phyloP scores from a whole-genome alignment of 2,113 vertebrate genomes.

The Nycticryphes semicollaris region DNA sequence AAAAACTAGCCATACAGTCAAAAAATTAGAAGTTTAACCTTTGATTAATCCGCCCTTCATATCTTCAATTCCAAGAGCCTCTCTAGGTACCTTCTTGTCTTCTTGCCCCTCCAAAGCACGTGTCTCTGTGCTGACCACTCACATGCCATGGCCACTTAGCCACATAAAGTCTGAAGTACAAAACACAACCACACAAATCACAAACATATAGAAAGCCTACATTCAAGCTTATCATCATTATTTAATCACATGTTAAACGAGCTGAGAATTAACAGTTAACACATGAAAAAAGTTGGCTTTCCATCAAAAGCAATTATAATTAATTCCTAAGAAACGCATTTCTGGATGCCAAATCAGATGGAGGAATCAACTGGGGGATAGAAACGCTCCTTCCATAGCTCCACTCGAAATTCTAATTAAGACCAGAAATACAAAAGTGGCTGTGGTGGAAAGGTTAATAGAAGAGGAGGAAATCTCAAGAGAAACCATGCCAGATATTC shows the following conservation, averaged over 20 bases:
- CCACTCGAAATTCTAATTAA: slow-evolving; percentile 75
- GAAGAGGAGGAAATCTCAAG: slow-evolving; percentile 59
- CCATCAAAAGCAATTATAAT: slow-evolving; percentile 78
- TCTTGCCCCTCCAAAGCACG: background rate
- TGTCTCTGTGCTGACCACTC: background rate
- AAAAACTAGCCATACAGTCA: background rate
- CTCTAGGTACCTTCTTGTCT: background rate
- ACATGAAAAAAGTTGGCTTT: slow-evolving; percentile 71
- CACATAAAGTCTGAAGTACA: background rate
- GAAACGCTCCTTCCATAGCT: slow-evolving; percentile 40
- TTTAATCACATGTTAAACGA: slow-evolving; percentile 66
- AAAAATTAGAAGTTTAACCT: background rate
- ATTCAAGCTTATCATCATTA: slow-evolving; percentile 49
- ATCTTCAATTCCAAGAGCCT: background rate
- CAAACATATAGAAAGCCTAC: slow-evolving; percentile 18
- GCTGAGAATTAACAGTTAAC: slow-evolving; percentile 67
- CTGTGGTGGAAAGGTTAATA: slow-evolving; percentile 74
- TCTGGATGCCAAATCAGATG: slow-evolving; percentile 72
- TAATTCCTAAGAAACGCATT: slow-evolving; percentile 72
- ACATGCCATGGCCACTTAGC: background rate
- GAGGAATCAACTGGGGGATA: slow-evolving; percentile 66
- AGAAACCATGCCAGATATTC: slow-evolving; percentile 47
- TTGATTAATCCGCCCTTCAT: background rate
- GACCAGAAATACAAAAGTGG: slow-evolving; percentile 70
- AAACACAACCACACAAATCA: background rate